A percentile compares a stretch with the other conserved stretches of the same genome.
Evolutionary conservation across 2,113 vertebrate genomes (phyloP).

Genomic region (Trochalopteron elliotii): DNA sequence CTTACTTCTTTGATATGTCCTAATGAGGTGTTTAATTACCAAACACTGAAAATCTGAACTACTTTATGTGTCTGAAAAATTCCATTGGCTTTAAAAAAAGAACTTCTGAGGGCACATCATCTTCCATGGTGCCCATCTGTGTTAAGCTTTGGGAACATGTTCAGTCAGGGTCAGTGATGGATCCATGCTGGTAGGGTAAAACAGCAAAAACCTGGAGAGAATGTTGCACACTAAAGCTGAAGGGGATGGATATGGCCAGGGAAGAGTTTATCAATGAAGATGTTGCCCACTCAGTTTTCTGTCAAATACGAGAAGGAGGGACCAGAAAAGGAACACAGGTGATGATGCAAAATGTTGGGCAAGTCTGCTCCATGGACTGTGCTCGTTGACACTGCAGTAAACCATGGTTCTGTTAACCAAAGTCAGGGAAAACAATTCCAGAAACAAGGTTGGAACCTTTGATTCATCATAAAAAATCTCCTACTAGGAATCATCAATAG

Average conservation of each 20-base stretch:
- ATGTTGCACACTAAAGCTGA: neutral
- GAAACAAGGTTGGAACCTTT: neutral
- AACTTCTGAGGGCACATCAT: neutral
- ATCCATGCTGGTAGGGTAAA: neutral
- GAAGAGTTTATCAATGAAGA: neutral
- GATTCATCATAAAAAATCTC: neutral
- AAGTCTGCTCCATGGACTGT: neutral
- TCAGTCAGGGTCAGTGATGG: neutral
- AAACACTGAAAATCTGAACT: neutral
- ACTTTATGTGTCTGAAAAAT: neutral
- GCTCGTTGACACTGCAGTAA: rapidly evolving
- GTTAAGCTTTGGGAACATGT: neutral
- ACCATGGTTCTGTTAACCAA: neutral
- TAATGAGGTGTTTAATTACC: neutral
- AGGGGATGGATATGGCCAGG: neutral
- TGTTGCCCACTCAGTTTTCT: neutral
- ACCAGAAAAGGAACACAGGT: neutral
- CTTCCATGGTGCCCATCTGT: neutral
- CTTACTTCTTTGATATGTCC: neutral
- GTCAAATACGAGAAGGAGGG: neutral
- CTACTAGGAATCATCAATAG: neutral
- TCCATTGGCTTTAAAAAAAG: neutral
- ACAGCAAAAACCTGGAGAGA: neutral
- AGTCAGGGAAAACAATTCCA: neutral
- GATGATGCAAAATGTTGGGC: neutral